Conservation (phyloP, 2,888 invertebrate genomes). For the Torymus auratus region DNA sequence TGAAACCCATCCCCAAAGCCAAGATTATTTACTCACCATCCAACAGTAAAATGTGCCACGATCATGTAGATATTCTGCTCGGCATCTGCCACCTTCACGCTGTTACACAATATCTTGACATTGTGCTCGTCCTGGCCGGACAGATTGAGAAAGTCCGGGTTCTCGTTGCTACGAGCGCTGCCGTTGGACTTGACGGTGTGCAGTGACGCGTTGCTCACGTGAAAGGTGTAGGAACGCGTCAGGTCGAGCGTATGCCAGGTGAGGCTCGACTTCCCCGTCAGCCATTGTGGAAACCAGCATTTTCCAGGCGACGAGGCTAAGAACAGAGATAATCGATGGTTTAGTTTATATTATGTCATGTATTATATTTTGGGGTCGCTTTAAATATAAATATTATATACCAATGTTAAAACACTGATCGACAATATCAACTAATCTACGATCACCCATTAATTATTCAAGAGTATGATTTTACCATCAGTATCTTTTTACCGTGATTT, state of each 20-base stretch:
- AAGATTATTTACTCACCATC: slow-evolving; percentile 80
- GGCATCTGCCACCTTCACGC: slow-evolving; percentile 71
- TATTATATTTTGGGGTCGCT: too few relatives aligned
- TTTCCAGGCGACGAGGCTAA: slow-evolving; percentile 84
- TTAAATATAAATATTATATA: too few relatives aligned
- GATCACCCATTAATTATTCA: too few relatives aligned
- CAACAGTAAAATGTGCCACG: slow-evolving; percentile 85
- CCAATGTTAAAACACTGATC: too few relatives aligned
- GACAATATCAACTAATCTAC: too few relatives aligned
- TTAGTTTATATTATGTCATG: too few relatives aligned
- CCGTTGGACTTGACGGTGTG: slow-evolving; percentile 80
- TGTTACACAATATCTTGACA: slow-evolving; percentile 74
- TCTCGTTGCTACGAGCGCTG: slow-evolving; percentile 68
- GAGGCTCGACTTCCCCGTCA: slow-evolving; percentile 83
- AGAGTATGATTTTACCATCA: too few relatives aligned
- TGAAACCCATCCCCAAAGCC: too few relatives aligned
- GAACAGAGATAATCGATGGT: slow-evolving; percentile 63
- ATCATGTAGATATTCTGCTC: slow-evolving; percentile 80
- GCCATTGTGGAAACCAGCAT: slow-evolving; percentile 92
- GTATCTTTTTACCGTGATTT: too few relatives aligned
- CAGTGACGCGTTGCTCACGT: slow-evolving; percentile 87
- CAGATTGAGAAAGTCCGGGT: slow-evolving; percentile 69
- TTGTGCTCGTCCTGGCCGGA: slow-evolving; percentile 73
- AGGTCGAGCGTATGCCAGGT: slow-evolving; percentile 93
- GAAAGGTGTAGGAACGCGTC: slow-evolving; percentile 90